Percentiles rank a stretch among this genome's conserved stretches.
Evolutionary conservation across 2,888 invertebrate species (phyloP).

Genomic region (Epiperipatus broadwayi): DNA sequence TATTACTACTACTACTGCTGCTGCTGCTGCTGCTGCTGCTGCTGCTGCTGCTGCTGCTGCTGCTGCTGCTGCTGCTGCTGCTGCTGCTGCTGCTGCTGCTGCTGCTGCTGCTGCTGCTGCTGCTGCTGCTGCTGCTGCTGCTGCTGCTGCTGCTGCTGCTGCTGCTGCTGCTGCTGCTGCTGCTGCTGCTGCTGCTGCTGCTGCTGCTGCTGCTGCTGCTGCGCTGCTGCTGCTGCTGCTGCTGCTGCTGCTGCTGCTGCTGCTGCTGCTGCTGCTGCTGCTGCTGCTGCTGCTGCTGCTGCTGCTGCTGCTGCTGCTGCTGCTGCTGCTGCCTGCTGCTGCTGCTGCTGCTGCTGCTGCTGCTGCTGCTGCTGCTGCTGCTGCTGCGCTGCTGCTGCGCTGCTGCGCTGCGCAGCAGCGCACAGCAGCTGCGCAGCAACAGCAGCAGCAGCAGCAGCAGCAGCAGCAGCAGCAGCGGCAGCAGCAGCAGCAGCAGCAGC

Average conservation of each 20-base stretch:
- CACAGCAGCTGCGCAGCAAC: no score
- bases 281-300: background rate
- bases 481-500: no score
- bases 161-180: constrained; percentile 1
- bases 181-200: constrained; percentile 5
- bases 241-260: background rate
- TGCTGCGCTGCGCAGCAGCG: no score
- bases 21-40: constrained; percentile 4
- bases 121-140: constrained; percentile 5
- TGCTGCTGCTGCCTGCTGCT: no score
- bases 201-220: constrained; percentile 1
- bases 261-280: background rate
- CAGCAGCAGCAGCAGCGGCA: no score
- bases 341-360: constrained; percentile 1
- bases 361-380: no score
- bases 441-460: no score
- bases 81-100: constrained; percentile 5
- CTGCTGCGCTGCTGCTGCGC: no score
- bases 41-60: constrained; percentile 1
- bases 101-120: background rate
- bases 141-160: constrained; percentile 6
- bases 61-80: constrained; percentile 4
- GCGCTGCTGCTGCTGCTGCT: no score
- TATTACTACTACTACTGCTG: background rate
- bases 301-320: constrained; percentile 1